Percentiles rank a stretch among this genome's conserved stretches.
These are phyloP conservation scores for Ceratina calcarata DNA, from an alignment of 1,140 invertebrate genomes.

Conservation along the genomic window DNA sequence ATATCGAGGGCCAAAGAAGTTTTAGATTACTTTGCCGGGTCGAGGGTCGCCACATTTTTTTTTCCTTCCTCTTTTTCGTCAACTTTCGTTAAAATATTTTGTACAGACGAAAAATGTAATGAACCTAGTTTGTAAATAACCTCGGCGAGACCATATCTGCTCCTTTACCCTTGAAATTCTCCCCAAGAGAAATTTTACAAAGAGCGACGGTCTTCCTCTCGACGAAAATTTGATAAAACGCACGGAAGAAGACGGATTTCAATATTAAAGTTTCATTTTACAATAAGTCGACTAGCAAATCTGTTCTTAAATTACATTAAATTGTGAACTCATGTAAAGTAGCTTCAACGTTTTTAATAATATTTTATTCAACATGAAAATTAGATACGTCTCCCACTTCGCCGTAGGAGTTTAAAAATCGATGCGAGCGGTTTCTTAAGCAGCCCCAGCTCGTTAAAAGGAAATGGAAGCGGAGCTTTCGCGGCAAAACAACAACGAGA, in stretches of 20 bases:
- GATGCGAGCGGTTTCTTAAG: constrained; percentile 24
- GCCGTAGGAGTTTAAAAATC: neutral
- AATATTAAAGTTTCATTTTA: too few species aligned
- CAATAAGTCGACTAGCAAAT: too few species aligned
- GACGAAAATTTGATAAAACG: neutral
- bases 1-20: neutral
- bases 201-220: too few species aligned
- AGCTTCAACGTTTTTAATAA: too few species aligned
- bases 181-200: neutral
- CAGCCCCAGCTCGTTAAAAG: constrained; percentile 24
- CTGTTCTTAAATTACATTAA: too few species aligned
- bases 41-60: neutral
- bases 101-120: neutral
- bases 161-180: neutral
- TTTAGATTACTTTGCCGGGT: neutral
- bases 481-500: constrained; percentile 22
- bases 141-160: neutral
- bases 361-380: too few species aligned
- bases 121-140: neutral
- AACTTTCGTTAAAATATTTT: neutral
- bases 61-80: neutral
- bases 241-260: too few species aligned
- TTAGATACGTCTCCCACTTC: too few species aligned
- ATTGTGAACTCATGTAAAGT: too few species aligned
- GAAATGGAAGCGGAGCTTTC: constrained; percentile 23